Conservation (phyloP, 1,140 invertebrate genomes). For the Drosophila pseudoananassae region DNA sequence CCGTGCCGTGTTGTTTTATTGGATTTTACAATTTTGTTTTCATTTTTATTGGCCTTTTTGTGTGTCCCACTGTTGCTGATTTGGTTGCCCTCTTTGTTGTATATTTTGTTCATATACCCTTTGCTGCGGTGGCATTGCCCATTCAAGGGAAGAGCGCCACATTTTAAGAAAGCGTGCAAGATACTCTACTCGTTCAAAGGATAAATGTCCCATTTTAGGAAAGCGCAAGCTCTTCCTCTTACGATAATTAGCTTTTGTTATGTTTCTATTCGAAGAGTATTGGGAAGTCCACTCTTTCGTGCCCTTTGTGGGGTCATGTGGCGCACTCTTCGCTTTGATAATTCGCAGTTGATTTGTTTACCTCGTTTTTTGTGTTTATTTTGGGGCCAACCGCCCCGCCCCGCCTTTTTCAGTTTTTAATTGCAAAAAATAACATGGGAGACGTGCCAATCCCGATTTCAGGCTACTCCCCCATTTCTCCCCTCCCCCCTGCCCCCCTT, state of each 20-base stretch:
- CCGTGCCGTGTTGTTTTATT: constrained; percentile 51
- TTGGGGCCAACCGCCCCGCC: constrained; percentile 13
- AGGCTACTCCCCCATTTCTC: constrained; percentile 17
- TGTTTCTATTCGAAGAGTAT: constrained; percentile 1
- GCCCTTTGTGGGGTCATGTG: constrained; percentile 38
- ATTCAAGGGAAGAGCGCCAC: neutral
- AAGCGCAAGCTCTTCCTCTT: too few species aligned
- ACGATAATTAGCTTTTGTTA: neutral
- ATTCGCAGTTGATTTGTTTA: constrained; percentile 81
- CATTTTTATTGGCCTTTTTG: constrained; percentile 42
- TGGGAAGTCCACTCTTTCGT: neutral
- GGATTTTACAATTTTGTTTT: constrained; percentile 72
- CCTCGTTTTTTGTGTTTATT: constrained; percentile 56
- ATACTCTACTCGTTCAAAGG: too few species aligned
- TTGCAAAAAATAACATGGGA: constrained; percentile 58
- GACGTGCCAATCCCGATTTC: constrained; percentile 43
- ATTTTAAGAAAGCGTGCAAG: too few species aligned
- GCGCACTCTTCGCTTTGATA: constrained; percentile 52
- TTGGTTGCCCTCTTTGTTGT: constrained; percentile 36
- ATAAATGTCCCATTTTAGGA: too few species aligned
- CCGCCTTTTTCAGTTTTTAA: constrained; percentile 55
- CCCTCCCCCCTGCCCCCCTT: constrained; percentile 9
- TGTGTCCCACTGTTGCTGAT: constrained; percentile 64
- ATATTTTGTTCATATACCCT: constrained; percentile 4
- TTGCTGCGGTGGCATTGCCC: neutral